Evolutionary conservation across 2,888 invertebrate genomes (phyloP), one percentile per base, ranked within the genome.

Genomic region (Euphydryas editha): DNA sequence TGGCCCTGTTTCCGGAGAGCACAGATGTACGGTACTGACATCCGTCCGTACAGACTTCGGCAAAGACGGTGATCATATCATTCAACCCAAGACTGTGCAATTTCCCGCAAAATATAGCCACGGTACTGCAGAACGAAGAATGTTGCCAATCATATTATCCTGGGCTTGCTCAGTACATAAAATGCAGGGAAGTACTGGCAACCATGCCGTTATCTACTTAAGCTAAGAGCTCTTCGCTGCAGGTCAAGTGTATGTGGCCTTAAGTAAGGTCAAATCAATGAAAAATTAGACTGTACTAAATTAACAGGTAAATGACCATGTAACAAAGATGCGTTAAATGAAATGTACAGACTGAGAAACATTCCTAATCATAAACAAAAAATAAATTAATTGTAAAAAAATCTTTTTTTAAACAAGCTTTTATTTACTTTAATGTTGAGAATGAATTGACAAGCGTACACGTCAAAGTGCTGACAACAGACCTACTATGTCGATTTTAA

Each of bases 161-260:
- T 78, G 76, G 74, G 75, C 74, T 51, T 69, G 57, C 17, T 73
- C 72, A 20, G 65, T 73, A 8, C 70, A 73, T 2, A 24, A 72
- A 73, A 68, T 75, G 62, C 70, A 75, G 57, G 74, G 72, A 44
- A 69, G 61, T 59, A 75, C 73, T 17, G 72, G 72, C 10, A 70
- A 74, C 60, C 62, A 70, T 49, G 72, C 63, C 46, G 75, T 76
- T 21, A 59, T 77, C 24, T 75, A 78, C 63, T 62, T 76, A 39
- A 73, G 73, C 20, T 51, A 70, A 59, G 8, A 65, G 65, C 37
- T 74, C 46, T 76, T 78, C 67, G 72, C 70, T 20, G 62, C 68
- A 51, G 76, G 75, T 46, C 76, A 79, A 73, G 77, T 78, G 37
- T 78, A 76, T 61, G 74, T 79, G 36, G 76, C 78, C 49, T 68